Conservation (phyloP, 2,113 vertebrate species). For the Cervus canadensis region DNA sequence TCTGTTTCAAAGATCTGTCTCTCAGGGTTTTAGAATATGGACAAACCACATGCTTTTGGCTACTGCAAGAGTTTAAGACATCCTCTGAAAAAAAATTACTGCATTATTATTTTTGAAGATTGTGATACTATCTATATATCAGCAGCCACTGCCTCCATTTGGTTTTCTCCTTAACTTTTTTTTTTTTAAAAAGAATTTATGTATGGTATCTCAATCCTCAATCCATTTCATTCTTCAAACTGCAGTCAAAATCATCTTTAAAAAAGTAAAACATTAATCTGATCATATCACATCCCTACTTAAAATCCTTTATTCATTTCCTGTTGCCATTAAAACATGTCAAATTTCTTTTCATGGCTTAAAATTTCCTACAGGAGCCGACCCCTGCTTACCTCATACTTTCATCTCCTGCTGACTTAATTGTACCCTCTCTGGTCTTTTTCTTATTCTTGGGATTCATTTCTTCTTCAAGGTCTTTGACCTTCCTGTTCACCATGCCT, state of each 20-base stretch:
- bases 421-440: not conserved
- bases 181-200: not conserved
- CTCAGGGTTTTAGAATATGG: not conserved
- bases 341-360: not conserved
- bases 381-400: not conserved
- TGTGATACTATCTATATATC: constrained; percentile 29
- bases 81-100: not conserved
- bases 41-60: not conserved
- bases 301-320: constrained; percentile 38
- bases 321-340: constrained; percentile 40
- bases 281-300: constrained; percentile 45
- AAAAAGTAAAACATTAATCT: constrained; percentile 15
- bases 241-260: constrained; percentile 41
- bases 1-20: not conserved
- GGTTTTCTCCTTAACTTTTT: constrained; percentile 34
- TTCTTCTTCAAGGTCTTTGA: not conserved
- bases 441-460: not conserved
- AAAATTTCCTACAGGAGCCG: not conserved
- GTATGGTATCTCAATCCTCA: constrained; percentile 16
- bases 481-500: not conserved
- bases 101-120: constrained; percentile 11
- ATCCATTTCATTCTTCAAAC: constrained; percentile 43
- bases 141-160: constrained; percentile 11
- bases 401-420: not conserved
- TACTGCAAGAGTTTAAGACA: not conserved